phyloP scores from a whole-genome alignment of 2,797 vertebrate species.

The Enteromius argenteus region DNA sequence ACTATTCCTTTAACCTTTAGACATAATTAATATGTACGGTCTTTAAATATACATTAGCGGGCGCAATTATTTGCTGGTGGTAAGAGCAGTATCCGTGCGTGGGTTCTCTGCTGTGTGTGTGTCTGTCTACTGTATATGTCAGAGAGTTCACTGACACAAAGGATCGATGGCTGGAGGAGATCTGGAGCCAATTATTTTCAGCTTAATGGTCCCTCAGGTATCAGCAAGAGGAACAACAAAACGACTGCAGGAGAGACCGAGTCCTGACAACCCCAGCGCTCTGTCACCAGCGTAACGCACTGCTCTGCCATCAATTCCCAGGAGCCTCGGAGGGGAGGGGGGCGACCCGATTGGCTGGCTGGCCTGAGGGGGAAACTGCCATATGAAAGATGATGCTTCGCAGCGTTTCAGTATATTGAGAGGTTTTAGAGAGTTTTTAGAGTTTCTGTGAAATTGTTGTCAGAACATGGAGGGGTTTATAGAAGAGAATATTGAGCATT shows the following conservation, averaged over 20 bases:
- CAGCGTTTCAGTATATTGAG: slow-evolving; percentile 27
- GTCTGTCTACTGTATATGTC: slow-evolving; percentile 67
- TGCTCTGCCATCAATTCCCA: slow-evolving; percentile 62
- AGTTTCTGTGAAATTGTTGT: slow-evolving; percentile 36
- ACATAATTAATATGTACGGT: slow-evolving; percentile 16
- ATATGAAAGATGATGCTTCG: slow-evolving; percentile 37
- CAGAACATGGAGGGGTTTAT: slow-evolving; percentile 22
- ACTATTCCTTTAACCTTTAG: slow-evolving; percentile 5
- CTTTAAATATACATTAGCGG: slow-evolving; percentile 10
- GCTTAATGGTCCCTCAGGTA: slow-evolving; percentile 85
- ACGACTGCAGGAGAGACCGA: slow-evolving; percentile 82
- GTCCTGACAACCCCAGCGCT: slow-evolving; percentile 79
- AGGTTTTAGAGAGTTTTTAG: slow-evolving; percentile 53
- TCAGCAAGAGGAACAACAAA: slow-evolving; percentile 82
- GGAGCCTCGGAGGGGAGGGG: slow-evolving; percentile 64
- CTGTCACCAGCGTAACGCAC: slow-evolving; percentile 66
- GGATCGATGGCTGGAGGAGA: slow-evolving; percentile 85
- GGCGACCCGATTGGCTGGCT: slow-evolving; percentile 49
- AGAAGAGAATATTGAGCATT: slow-evolving; percentile 3
- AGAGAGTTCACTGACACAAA: slow-evolving; percentile 83
- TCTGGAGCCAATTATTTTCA: slow-evolving; percentile 88
- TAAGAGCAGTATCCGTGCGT: slow-evolving; percentile 17
- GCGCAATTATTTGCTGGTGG: slow-evolving; percentile 14
- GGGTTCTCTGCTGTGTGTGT: slow-evolving; percentile 25
- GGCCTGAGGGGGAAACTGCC: slow-evolving; percentile 50